phyloP scores from a whole-genome alignment of 2,888 invertebrate species.

The Drosophila emarginata region DNA sequence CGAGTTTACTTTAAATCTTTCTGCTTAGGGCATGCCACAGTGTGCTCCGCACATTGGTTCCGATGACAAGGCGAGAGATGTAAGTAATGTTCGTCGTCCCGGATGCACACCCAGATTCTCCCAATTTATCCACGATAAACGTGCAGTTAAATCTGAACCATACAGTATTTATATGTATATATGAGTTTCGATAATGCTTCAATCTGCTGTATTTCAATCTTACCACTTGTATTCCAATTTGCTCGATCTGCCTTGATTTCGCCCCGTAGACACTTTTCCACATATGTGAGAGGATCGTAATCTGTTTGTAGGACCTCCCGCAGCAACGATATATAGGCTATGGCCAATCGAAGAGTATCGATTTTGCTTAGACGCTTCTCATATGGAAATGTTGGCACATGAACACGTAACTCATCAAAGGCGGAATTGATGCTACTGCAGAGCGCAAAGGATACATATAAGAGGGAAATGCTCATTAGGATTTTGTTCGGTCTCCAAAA shows the following conservation, averaged over 20 bases:
- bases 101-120: conserved; percentile 98
- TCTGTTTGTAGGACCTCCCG: conserved; percentile 94
- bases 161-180: neutral
- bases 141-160: conserved; percentile 94
- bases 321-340: conserved; percentile 97
- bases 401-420: conserved; percentile 98
- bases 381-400: conserved; percentile 99
- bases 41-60: conserved; percentile 84
- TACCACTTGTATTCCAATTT: conserved; percentile 98
- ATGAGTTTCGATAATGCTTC: neutral
- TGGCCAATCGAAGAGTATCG: conserved; percentile 97
- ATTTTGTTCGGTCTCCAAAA: neutral
- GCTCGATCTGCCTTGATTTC: conserved; percentile 94
- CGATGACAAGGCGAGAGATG: conserved; percentile 90
- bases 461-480: conserved; percentile 49
- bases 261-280: conserved; percentile 94
- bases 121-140: conserved; percentile 99
- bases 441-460: conserved; percentile 40
- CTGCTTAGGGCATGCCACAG: conserved; percentile 63
- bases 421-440: conserved; percentile 99
- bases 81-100: conserved; percentile 91
- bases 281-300: conserved; percentile 95
- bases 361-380: conserved; percentile 99
- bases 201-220: conserved; percentile 14
- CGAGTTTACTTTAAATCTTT: neutral